A percentile compares a stretch with the other conserved stretches of the same genome.
These are phyloP conservation scores for Pristionchus fissidentatus DNA, from an alignment of 2,888 invertebrate genomes.

Conservation along the genomic window DNA sequence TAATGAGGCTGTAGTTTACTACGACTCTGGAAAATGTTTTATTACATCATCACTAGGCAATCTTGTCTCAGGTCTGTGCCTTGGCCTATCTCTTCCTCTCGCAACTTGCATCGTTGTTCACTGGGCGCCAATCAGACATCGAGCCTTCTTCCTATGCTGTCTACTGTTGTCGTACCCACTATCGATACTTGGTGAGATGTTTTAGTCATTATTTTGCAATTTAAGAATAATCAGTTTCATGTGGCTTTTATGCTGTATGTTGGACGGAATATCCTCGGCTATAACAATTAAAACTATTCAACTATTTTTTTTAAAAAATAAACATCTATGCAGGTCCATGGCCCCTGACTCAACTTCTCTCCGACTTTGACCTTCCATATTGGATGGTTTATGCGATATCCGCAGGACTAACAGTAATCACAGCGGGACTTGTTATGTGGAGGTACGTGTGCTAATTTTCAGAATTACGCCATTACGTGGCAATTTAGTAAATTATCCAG, in stretches of 20 bases:
- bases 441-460: neutral
- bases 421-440: neutral
- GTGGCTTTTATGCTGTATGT: too few species aligned
- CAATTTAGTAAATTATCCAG: too few species aligned
- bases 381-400: neutral
- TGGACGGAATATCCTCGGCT: too few species aligned
- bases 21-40: neutral
- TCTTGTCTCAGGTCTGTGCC: neutral
- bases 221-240: too few species aligned
- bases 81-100: conserved; percentile 3
- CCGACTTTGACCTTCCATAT: conserved; percentile 28
- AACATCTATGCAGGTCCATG: neutral
- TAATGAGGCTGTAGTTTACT: too few species aligned
- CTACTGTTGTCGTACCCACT: conserved; percentile 16
- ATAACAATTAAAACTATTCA: too few species aligned
- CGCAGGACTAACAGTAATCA: neutral
- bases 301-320: too few species aligned
- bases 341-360: conserved; percentile 24
- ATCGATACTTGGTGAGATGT: conserved; percentile 2
- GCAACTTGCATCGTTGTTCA: neutral
- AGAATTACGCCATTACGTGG: neutral
- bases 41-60: neutral
- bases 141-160: conserved; percentile 36
- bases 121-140: conserved; percentile 37
- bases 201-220: too few species aligned